A percentile compares a stretch with the other conserved stretches of the same genome.
These are phyloP conservation scores for Aix galericulata DNA, from an alignment of 2,113 vertebrate species.

Conservation along the genomic window DNA sequence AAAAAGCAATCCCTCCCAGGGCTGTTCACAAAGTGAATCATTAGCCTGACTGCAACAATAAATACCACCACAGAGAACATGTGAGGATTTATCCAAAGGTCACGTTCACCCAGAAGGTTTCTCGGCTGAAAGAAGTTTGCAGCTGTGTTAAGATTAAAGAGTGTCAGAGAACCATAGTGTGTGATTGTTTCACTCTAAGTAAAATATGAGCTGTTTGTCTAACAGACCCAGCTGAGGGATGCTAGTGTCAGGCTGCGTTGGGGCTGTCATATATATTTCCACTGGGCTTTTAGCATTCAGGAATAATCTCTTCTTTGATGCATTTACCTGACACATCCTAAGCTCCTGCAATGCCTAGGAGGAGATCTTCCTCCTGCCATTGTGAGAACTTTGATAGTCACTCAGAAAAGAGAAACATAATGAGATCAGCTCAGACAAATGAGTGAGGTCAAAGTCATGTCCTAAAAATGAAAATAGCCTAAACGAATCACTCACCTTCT, in stretches of 20 bases:
- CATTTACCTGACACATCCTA: constrained; percentile 32
- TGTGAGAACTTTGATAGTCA: not conserved
- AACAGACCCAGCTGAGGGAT: constrained; percentile 42
- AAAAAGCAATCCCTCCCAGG: not conserved
- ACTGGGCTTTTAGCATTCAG: not conserved
- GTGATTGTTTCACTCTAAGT: constrained; percentile 36
- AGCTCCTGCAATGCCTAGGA: not conserved
- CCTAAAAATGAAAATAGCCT: not conserved
- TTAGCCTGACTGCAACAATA: constrained; percentile 15
- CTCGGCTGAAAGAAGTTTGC: not conserved
- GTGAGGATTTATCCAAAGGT: constrained; percentile 30
- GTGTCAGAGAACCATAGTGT: constrained; percentile 25
- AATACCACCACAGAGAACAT: not conserved
- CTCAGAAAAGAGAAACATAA: not conserved
- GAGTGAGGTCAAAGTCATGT: not conserved
- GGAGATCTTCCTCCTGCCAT: not conserved
- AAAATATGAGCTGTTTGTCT: constrained; percentile 62
- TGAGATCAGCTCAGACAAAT: not conserved
- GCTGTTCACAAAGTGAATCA: constrained; percentile 17
- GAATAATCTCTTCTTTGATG: constrained; percentile 40
- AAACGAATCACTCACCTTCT: not conserved
- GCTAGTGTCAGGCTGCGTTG: constrained; percentile 26
- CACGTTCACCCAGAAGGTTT: constrained; percentile 8
- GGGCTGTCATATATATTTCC: constrained; percentile 39
- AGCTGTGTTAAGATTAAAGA: constrained; percentile 55